Conservation (phyloP, 1,140 invertebrate species). For the Drosophila orena region DNA sequence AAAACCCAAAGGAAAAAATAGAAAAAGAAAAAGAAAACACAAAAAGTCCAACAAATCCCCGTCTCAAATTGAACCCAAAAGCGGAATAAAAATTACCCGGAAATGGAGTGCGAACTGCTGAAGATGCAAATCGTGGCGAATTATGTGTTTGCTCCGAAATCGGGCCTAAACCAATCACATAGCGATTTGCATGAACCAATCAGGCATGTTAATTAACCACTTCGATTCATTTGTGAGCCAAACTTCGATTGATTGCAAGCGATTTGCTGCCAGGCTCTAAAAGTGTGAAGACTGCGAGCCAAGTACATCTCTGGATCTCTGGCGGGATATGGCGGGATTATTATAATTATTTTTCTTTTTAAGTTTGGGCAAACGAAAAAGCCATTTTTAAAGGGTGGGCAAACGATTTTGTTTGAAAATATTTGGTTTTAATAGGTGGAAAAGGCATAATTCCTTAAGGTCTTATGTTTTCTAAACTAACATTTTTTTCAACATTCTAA, state of each 20-base stretch:
- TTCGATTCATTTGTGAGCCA: slow-evolving; percentile 22
- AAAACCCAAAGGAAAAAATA: background rate
- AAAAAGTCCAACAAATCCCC: slow-evolving; percentile 4
- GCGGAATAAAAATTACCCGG: slow-evolving; percentile 17
- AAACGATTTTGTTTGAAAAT: too few species aligned
- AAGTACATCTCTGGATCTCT: too few species aligned
- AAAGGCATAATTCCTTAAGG: too few species aligned
- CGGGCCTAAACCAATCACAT: slow-evolving; percentile 10
- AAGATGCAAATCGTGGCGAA: slow-evolving; percentile 26
- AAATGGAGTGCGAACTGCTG: slow-evolving; percentile 38
- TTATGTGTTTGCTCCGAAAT: slow-evolving; percentile 19
- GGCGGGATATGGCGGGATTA: too few species aligned
- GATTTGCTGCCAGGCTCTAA: too few species aligned
- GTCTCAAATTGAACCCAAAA: slow-evolving; percentile 14
- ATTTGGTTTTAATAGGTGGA: too few species aligned
- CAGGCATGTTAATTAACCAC: slow-evolving; percentile 30
- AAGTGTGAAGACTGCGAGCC: background rate
- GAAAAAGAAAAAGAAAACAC: background rate
- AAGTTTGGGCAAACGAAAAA: too few species aligned
- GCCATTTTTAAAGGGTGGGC: too few species aligned
- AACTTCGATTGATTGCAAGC: slow-evolving; percentile 12
- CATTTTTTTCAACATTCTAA: too few species aligned
- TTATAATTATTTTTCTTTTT: too few species aligned
- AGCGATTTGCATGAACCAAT: slow-evolving; percentile 30
- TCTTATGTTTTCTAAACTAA: too few species aligned